These are phyloP conservation scores for Amazona guildingii DNA, from an alignment of 2,113 vertebrate genomes.

Conservation along the genomic window DNA sequence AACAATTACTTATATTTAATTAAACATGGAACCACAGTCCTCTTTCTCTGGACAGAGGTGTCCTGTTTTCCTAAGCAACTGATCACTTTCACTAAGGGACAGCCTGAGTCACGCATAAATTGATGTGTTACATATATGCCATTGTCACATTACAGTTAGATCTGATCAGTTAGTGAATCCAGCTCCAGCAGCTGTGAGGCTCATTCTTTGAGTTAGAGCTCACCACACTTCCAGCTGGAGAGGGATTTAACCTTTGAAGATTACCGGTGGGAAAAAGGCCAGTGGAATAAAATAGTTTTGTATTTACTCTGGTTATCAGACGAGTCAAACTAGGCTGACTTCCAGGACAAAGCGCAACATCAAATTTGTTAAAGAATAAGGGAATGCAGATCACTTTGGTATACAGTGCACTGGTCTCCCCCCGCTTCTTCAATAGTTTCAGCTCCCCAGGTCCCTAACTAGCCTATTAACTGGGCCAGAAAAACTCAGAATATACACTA, in stretches of 20 bases:
- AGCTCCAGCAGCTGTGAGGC: fast-evolving
- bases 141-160: neutral
- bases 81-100: neutral
- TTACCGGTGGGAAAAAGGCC: neutral
- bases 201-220: neutral
- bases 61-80: neutral
- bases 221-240: neutral
- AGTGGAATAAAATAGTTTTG: neutral
- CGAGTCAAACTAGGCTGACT: neutral
- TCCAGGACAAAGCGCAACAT: neutral
- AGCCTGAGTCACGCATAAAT: neutral
- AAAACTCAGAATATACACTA: neutral
- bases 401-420: neutral
- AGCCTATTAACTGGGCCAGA: neutral
- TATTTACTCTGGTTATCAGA: neutral
- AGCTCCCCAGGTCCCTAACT: neutral
- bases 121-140: fast-evolving
- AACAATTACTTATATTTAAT: neutral
- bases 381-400: neutral
- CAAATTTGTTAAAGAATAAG: neutral
- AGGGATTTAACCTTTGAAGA: neutral
- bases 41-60: neutral
- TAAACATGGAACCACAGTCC: neutral
- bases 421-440: neutral
- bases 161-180: neutral